A percentile compares a stretch with the other conserved stretches of the same genome.
Conservation (phyloP, 1,140 invertebrate species). For the Brachionus asplanchnoidis region DNA sequence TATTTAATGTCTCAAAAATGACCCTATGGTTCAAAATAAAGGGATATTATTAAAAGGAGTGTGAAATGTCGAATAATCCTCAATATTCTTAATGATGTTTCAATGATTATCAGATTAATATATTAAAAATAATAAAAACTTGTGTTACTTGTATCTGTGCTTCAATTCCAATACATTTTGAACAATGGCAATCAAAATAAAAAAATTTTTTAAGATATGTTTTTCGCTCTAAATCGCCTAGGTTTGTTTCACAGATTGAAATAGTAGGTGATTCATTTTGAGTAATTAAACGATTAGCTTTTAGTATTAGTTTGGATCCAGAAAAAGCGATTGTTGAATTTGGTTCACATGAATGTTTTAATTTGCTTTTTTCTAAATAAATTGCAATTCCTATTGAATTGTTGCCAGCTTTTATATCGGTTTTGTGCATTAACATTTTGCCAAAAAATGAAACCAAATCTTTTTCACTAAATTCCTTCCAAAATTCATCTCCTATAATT, state of each 20-base stretch:
- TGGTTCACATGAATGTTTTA: background rate
- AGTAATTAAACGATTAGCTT: background rate
- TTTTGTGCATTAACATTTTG: background rate
- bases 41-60: too few relatives aligned
- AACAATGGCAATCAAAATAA: background rate
- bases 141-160: background rate
- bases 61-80: too few relatives aligned
- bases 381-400: background rate
- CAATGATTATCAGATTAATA: background rate
- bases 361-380: background rate
- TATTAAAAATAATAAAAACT: background rate
- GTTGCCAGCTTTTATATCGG: background rate
- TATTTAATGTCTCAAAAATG: too few relatives aligned
- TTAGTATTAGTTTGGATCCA: background rate
- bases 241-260: background rate
- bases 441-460: background rate
- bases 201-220: background rate
- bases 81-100: background rate
- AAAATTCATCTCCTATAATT: constrained; percentile 3
- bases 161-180: background rate
- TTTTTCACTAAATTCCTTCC: background rate
- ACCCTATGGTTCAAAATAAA: too few relatives aligned
- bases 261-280: background rate
- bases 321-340: background rate
- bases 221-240: background rate